Conservation (phyloP, 2,888 invertebrate genomes). For the Limnephilus lunatus region DNA sequence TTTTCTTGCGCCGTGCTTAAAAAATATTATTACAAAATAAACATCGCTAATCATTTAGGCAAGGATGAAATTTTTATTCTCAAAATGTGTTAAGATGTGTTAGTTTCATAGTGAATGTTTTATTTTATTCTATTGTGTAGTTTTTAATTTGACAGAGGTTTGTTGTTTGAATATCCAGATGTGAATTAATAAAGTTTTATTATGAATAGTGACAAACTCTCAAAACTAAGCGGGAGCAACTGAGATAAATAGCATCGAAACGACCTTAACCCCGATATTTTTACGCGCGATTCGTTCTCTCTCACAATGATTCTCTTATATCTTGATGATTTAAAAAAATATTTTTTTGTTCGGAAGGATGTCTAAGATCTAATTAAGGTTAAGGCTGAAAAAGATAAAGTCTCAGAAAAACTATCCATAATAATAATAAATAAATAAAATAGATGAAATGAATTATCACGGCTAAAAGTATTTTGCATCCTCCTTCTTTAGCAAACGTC, state of each 20-base stretch:
- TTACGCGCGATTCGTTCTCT: neutral
- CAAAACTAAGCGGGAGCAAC: too few relatives aligned
- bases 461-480: too few relatives aligned
- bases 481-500: too few relatives aligned
- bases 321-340: too few relatives aligned
- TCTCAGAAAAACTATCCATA: too few relatives aligned
- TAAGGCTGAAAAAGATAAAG: too few relatives aligned
- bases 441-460: too few relatives aligned
- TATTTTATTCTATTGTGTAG: neutral
- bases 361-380: too few relatives aligned
- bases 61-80: neutral
- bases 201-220: neutral
- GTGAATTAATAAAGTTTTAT: neutral
- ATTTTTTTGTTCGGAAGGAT: too few relatives aligned
- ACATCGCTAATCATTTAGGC: neutral
- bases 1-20: neutral
- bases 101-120: neutral
- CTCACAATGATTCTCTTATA: neutral
- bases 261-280: neutral
- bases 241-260: neutral
- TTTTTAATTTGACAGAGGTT: neutral
- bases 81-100: neutral
- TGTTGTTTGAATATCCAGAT: neutral
- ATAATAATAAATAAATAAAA: too few relatives aligned
- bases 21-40: neutral